These are phyloP conservation scores for Cephalopholis sonnerati DNA, from an alignment of 2,113 vertebrate genomes.

Conservation along the genomic window DNA sequence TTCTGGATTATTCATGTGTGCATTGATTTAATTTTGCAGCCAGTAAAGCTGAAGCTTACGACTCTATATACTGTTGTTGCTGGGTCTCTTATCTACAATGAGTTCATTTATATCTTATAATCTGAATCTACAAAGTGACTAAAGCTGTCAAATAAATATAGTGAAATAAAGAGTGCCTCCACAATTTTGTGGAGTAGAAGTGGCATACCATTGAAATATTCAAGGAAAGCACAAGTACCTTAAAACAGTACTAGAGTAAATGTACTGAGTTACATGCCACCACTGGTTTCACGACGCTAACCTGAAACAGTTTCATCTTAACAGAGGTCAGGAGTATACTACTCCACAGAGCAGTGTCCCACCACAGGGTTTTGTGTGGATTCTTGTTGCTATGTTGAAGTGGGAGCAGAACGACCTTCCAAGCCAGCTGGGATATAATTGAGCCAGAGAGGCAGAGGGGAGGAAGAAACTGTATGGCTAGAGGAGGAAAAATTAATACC, in stretches of 20 bases:
- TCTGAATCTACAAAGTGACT: neutral
- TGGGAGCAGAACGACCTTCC: slow-evolving; percentile 1
- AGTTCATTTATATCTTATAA: neutral
- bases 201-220: neutral
- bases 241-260: neutral
- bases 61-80: too few relatives aligned
- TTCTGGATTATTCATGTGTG: too few relatives aligned
- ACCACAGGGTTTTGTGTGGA: neutral
- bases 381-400: slow-evolving; percentile 21
- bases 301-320: neutral
- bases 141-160: neutral
- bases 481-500: slow-evolving; percentile 63
- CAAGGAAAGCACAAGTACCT: neutral
- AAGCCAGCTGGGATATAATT: slow-evolving; percentile 45
- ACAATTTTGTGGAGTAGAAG: neutral
- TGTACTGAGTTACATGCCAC: neutral
- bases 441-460: slow-evolving; percentile 5
- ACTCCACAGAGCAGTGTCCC: neutral
- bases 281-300: neutral
- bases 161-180: neutral
- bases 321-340: neutral
- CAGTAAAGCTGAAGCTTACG: too few relatives aligned
- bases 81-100: neutral
- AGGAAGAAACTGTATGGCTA: slow-evolving; percentile 22
- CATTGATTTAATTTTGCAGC: too few relatives aligned